Percentiles rank a stretch among this genome's conserved stretches.
Conservation (phyloP, 2,797 vertebrate genomes). For the Brachyrhaphis roseni region DNA sequence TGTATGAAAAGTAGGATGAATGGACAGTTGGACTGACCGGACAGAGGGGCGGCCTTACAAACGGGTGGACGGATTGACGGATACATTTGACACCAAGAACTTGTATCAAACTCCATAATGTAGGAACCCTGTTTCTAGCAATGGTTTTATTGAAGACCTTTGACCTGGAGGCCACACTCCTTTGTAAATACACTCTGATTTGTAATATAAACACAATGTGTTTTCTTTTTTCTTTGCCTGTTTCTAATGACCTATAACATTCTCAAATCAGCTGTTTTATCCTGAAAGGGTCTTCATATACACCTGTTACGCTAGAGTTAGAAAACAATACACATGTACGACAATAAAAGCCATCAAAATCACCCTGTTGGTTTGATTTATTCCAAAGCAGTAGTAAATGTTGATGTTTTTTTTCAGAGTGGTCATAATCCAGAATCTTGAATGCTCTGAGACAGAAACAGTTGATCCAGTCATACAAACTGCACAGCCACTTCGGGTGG, state of each 20-base stretch:
- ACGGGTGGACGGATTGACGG: neutral
- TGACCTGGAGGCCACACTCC: slow-evolving; percentile 42
- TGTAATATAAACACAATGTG: slow-evolving; percentile 59
- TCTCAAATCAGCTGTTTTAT: slow-evolving; percentile 38
- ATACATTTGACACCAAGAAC: neutral
- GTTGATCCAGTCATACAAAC: neutral
- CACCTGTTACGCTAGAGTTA: slow-evolving; percentile 32
- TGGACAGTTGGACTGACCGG: neutral
- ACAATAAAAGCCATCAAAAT: slow-evolving; percentile 63
- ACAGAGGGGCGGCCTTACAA: neutral
- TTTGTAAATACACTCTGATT: slow-evolving; percentile 76
- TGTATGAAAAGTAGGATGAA: neutral
- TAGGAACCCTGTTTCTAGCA: slow-evolving; percentile 40
- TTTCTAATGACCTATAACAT: slow-evolving; percentile 63
- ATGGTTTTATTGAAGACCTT: slow-evolving; percentile 36
- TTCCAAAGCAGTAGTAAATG: neutral
- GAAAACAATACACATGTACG: slow-evolving; percentile 33
- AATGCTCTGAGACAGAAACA: neutral
- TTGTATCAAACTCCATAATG: neutral
- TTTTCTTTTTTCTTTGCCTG: slow-evolving; percentile 28
- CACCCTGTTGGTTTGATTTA: slow-evolving; percentile 31
- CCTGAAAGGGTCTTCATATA: slow-evolving; percentile 33
- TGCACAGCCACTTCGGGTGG: too few species aligned
- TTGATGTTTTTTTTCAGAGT: neutral
- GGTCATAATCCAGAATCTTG: neutral